These are phyloP conservation scores for Bimastos eiseni DNA, from an alignment of 2,888 invertebrate genomes.

Conservation along the genomic window DNA sequence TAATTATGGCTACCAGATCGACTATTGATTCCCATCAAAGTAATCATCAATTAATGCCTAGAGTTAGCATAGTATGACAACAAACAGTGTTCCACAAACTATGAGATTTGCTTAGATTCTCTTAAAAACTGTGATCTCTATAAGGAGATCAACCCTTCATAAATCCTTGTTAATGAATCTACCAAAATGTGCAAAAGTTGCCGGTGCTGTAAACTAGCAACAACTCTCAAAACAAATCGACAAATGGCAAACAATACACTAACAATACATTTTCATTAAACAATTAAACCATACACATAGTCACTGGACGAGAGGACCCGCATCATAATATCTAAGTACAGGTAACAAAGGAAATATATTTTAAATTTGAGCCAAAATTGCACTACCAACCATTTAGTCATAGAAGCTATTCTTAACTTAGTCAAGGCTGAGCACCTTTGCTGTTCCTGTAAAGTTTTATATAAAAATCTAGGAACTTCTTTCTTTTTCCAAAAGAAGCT, in stretches of 20 bases:
- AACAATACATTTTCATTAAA: not conserved
- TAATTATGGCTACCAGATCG: too few relatives aligned
- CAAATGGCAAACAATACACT: not conserved
- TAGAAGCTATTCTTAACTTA: not conserved
- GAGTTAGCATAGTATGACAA: not conserved
- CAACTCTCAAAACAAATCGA: not conserved
- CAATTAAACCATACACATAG: not conserved
- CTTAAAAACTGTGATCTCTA: not conserved
- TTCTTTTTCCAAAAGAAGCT: not conserved
- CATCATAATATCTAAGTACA: not conserved
- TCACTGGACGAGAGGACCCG: not conserved
- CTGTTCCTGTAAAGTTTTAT: not conserved
- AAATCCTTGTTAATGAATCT: not conserved
- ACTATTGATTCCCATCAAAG: too few relatives aligned
- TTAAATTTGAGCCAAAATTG: not conserved
- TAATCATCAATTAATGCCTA: too few relatives aligned
- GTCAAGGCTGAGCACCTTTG: not conserved
- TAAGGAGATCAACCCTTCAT: too few relatives aligned
- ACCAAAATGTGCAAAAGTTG: not conserved
- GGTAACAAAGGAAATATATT: conserved; percentile 2
- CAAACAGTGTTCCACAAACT: not conserved
- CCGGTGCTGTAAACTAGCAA: not conserved
- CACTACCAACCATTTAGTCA: not conserved
- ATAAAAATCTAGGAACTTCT: not conserved
- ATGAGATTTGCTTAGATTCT: not conserved